Conservation (phyloP, 2,113 vertebrate genomes). For the Bothrops jararaca region DNA sequence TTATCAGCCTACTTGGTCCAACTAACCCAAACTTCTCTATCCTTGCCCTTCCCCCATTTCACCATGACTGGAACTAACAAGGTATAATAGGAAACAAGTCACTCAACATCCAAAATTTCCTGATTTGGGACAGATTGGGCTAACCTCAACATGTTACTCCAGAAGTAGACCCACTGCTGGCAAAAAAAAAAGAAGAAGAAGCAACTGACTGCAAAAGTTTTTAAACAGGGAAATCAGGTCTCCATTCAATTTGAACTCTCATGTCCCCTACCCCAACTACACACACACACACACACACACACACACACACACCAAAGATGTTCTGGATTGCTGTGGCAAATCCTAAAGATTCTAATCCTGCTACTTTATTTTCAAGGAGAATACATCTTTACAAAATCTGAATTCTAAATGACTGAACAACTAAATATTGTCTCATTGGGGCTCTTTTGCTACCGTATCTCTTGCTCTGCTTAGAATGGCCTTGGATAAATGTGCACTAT, state of each 20-base stretch:
- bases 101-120: background rate
- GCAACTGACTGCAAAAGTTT: background rate
- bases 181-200: background rate
- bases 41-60: background rate
- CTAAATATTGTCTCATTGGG: no score
- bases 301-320: no score
- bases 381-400: background rate
- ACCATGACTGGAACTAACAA: background rate
- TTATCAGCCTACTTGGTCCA: background rate
- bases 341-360: background rate
- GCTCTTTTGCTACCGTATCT: background rate
- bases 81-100: background rate
- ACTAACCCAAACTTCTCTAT: background rate
- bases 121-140: background rate
- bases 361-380: background rate
- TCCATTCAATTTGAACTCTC: background rate
- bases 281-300: no score
- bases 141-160: background rate
- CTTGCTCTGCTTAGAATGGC: background rate
- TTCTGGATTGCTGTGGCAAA: background rate
- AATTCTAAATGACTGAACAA: background rate
- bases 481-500: background rate
- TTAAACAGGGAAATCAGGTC: background rate
- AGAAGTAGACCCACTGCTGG: background rate
- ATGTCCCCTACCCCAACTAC: background rate